Evolutionary conservation across 2,797 vertebrate genomes (phyloP).

Genomic region (Spinus pinus): DNA sequence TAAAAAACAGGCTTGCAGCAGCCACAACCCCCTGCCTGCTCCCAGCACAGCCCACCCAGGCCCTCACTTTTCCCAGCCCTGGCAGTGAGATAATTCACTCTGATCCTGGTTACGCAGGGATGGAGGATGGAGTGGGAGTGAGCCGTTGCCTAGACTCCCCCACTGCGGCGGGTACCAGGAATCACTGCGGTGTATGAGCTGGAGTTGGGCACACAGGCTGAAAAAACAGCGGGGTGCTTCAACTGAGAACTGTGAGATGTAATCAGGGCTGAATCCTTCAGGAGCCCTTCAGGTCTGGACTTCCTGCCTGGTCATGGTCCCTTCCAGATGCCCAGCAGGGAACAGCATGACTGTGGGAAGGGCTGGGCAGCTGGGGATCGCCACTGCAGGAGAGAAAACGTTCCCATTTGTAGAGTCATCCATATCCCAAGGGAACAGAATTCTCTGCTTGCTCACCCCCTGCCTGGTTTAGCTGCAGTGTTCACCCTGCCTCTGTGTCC

Average conservation of each 20-base stretch:
- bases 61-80: background rate
- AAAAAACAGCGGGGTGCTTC: fast-evolving
- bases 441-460: fast-evolving
- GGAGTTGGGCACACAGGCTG: background rate
- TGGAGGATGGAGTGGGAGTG: background rate
- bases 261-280: background rate
- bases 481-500: background rate
- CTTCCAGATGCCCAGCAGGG: background rate
- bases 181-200: background rate
- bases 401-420: fast-evolving
- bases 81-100: background rate
- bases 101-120: background rate
- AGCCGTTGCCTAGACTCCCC: background rate
- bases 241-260: background rate
- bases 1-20: background rate
- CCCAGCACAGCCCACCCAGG: background rate
- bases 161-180: fast-evolving
- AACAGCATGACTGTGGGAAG: fast-evolving
- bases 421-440: fast-evolving
- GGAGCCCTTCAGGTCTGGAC: background rate
- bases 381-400: background rate
- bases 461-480: fast-evolving
- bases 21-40: background rate
- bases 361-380: fast-evolving
- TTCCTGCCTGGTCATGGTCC: fast-evolving